Conservation (phyloP, 2,113 vertebrate species). For the Pardalotus punctatus region DNA sequence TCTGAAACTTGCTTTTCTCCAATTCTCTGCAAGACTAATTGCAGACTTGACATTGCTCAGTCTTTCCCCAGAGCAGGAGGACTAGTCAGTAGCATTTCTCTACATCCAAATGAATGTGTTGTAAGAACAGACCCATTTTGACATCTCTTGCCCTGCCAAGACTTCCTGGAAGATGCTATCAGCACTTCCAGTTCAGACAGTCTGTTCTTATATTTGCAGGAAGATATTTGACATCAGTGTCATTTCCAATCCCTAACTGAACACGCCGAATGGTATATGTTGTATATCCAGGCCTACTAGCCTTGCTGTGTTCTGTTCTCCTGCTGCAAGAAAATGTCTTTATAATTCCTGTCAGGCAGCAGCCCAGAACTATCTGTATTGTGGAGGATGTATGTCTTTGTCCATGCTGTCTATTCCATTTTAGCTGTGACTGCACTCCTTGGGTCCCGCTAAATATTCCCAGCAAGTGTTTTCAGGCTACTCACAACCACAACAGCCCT, state of each 20-base stretch:
- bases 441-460: neutral
- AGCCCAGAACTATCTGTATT: neutral
- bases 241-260: neutral
- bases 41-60: neutral
- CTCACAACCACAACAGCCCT: neutral
- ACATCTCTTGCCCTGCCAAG: neutral
- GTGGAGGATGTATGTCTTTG: neutral
- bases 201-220: neutral
- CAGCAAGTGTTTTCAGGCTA: neutral
- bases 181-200: neutral
- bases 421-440: neutral
- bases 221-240: accelerated
- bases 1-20: neutral
- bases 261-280: too few relatives aligned
- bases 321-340: neutral
- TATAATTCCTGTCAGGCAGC: neutral
- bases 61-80: neutral
- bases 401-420: neutral
- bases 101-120: neutral
- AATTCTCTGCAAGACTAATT: neutral
- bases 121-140: neutral
- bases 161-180: neutral
- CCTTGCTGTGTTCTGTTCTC: neutral
- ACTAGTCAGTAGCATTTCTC: neutral
- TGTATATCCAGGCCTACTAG: neutral